These are phyloP conservation scores for Calliphora vicina DNA, from an alignment of 1,140 invertebrate species.

Conservation along the genomic window DNA sequence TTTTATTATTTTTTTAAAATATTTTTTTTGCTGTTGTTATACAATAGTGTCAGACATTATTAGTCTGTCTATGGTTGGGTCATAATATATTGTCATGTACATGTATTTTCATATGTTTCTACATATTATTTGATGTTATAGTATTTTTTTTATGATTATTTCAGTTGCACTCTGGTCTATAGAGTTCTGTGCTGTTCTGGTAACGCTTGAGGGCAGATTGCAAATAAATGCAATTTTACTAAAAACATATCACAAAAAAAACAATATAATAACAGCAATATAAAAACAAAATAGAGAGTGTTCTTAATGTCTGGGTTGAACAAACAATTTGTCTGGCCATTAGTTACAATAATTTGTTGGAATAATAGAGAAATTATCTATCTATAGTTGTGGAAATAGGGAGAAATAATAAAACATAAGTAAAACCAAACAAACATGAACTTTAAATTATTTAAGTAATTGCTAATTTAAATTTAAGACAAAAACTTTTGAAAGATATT, in stretches of 20 bases:
- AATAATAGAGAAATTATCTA: not conserved
- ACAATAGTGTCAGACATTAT: not conserved
- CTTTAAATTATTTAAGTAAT: no score
- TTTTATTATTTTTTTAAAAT: no score
- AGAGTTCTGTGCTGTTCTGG: not conserved
- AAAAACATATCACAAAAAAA: slow-evolving; percentile 7
- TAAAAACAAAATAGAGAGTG: not conserved
- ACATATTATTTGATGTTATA: no score
- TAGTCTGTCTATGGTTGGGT: not conserved
- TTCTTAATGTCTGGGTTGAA: not conserved
- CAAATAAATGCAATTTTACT: slow-evolving; percentile 13
- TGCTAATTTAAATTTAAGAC: no score
- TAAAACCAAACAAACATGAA: no score
- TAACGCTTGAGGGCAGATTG: not conserved
- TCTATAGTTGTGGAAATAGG: not conserved
- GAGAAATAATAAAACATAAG: no score
- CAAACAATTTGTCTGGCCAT: slow-evolving; percentile 21
- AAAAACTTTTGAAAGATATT: no score
- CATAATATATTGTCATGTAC: not conserved
- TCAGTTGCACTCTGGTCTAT: not conserved
- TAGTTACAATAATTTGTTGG: not conserved
- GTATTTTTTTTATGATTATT: not conserved
- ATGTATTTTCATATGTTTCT: no score
- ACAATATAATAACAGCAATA: not conserved
- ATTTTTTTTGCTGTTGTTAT: no score